phyloP scores from a whole-genome alignment of 1,140 invertebrate genomes.

The Spodoptera frugiperda region DNA sequence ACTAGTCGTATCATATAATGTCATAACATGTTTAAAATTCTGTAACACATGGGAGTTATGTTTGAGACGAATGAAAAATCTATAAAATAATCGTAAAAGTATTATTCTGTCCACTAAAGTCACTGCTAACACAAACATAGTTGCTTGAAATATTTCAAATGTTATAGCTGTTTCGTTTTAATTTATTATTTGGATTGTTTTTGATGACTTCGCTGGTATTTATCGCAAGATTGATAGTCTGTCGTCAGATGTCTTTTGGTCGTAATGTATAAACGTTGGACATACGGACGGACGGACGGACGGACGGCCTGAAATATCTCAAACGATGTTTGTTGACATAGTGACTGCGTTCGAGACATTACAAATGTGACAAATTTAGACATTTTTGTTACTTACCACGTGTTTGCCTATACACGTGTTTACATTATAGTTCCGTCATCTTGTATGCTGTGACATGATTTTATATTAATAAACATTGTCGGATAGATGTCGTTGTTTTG shows the following conservation, averaged over 20 bases:
- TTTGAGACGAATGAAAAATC: slow-evolving; percentile 75
- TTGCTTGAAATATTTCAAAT: slow-evolving; percentile 41
- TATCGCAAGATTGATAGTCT: slow-evolving; percentile 83
- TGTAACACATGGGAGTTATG: slow-evolving; percentile 66
- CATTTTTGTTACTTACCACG: slow-evolving; percentile 57
- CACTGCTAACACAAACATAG: slow-evolving; percentile 70
- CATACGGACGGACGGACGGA: slow-evolving; percentile 58
- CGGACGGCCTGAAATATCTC: slow-evolving; percentile 76
- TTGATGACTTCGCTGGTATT: slow-evolving; percentile 68
- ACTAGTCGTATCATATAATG: slow-evolving; percentile 75
- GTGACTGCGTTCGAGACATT: slow-evolving; percentile 63
- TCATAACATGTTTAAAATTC: slow-evolving; percentile 78
- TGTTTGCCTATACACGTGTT: slow-evolving; percentile 38
- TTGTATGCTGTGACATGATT: slow-evolving; percentile 35
- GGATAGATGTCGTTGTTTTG: background rate
- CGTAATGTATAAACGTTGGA: slow-evolving; percentile 69
- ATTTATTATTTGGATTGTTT: slow-evolving; percentile 46
- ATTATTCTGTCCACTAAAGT: slow-evolving; percentile 74
- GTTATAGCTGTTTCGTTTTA: slow-evolving; percentile 22
- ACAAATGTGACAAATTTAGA: slow-evolving; percentile 74
- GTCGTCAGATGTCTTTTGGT: slow-evolving; percentile 80
- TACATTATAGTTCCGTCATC: slow-evolving; percentile 41
- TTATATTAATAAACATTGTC: background rate
- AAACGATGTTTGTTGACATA: slow-evolving; percentile 78
- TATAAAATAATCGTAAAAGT: slow-evolving; percentile 76